Evolutionary conservation across 2,888 invertebrate species (phyloP), one percentile per base, ranked within the genome.

Genomic region (Caenorhabditis angaria): DNA sequence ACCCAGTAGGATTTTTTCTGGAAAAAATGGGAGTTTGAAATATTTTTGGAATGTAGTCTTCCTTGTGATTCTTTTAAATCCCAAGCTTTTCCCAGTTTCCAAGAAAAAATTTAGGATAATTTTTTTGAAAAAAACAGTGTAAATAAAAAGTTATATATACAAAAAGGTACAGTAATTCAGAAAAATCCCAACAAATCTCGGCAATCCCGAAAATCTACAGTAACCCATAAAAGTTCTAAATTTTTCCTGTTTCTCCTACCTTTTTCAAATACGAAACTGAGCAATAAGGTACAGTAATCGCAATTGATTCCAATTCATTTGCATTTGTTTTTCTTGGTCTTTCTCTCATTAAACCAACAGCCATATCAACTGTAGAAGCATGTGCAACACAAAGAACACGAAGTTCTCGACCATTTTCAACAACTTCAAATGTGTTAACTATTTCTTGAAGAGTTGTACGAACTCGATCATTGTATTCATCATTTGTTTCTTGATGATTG

Each of bases 291-390:
- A 80, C 74, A 4, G 70, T 66, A 28, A 70, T 60, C 0, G 73
- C 69, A 28, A 82, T 77, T 22, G 76, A 55, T 20, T 70, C 59
- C 20, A 82, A 72, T 32, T 82, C 78, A 22, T 53, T 28, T 1
- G 59, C 61, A 4, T 59, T 66, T 0, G 76, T 73, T 27, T 56
- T 56, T 24, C 81, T 62, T n/a, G 75, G 72, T 48, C 59, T 55
- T 14, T 71, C 70, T 29, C 78, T 58, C 51, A 82, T 55, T 41
- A 72, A 58, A 18, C 83, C 83, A 2, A 78, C 81, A 2, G 80
- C 81, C 71, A 84, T 74, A 65, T 84, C 83, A n/a, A 84, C 83
- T 1, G 83, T 83, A 25, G 83, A 83, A 14, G 83, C 83, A 54
- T 84, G 83, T 12, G 76, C 83, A 8, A 80, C 80, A 2, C 80